Conservation (phyloP, 2,888 invertebrate genomes). For the Troides oblongomaculatus region DNA sequence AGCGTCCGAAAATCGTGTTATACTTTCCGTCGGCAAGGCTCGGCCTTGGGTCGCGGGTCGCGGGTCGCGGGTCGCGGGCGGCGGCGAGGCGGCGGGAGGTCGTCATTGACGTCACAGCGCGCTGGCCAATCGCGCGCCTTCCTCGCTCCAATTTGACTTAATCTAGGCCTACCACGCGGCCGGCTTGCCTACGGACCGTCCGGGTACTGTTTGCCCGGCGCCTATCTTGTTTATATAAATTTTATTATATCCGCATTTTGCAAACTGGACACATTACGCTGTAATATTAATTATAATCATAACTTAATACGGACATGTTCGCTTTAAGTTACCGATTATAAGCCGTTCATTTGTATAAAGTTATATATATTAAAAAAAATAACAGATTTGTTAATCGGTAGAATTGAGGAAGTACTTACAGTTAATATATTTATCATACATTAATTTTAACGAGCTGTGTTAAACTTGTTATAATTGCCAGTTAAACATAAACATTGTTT, state of each 20-base stretch:
- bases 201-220: background rate
- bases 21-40: conserved; percentile 69
- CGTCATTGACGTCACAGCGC: conserved; percentile 76
- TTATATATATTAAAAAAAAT: too few species aligned
- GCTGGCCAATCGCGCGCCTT: conserved; percentile 63
- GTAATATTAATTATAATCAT: too few species aligned
- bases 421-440: too few species aligned
- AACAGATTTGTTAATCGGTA: too few species aligned
- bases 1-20: conserved; percentile 67
- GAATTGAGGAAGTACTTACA: too few species aligned
- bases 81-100: conserved; percentile 52
- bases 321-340: too few species aligned
- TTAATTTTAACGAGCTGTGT: too few species aligned
- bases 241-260: conserved; percentile 2
- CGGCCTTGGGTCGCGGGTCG: conserved; percentile 57
- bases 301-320: too few species aligned
- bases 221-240: conserved; percentile 8
- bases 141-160: conserved; percentile 57
- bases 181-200: conserved; percentile 16
- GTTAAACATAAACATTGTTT: too few species aligned
- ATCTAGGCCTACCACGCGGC: conserved; percentile 37
- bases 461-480: too few species aligned
- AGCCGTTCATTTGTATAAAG: too few species aligned
- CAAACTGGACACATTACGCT: too few species aligned
- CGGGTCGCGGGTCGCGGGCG: conserved; percentile 31